Base-by-base conservation (phyloP, 2,888 invertebrate genomes). In the Aporophyla nigra region DNA sequence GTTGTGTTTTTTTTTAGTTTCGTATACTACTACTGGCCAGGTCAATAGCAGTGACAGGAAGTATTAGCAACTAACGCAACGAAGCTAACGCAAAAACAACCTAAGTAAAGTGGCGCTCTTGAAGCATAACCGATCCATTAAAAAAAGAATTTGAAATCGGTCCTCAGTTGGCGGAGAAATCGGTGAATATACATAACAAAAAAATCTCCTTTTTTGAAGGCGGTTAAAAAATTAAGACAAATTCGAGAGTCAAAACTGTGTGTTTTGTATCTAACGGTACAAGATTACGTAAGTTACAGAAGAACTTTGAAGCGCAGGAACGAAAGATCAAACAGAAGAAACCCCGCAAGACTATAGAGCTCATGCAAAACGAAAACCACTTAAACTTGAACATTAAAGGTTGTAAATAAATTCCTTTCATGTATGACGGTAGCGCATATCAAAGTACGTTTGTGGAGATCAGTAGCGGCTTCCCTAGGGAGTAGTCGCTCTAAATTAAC, bases 401-500 rank as follows among this genome's bases (percentile, higher is more conserved):
- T 83, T 74, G 82, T 90, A 89, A 92, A 93, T 91, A 91, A 91
- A 93, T 93, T 92, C 91, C 84, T 88, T 83, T 87, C 92, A 86
- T 93, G 91, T 91, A 90, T 86, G 85, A 91, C 88, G 90, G 89
- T 84, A 86, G 90, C 90, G 90, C 92, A 93, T 93, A 94, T 93
- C 92, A 92, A 92, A 91, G 90, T 92, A 90, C 90, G 93, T 92
- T 93, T 91, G 90, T 90, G 87, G 92, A 91, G 94, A 94, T 95
- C 93, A 93, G 89, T 89, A 80, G 86, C 89, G 79, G 80, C 78
- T 82, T 91, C 94, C 90, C 93, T 56, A 24, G 92, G 88, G 95
- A 91, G 90, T 87, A 90, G 93, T 93, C 89, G 90, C 88, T 93
- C 93, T 94, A 96, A 96, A 96, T 96, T 95, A 95, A 95, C 94